These are phyloP conservation scores for Doryteuthis pealeii DNA, from an alignment of 1,140 invertebrate genomes.

Conservation along the genomic window DNA sequence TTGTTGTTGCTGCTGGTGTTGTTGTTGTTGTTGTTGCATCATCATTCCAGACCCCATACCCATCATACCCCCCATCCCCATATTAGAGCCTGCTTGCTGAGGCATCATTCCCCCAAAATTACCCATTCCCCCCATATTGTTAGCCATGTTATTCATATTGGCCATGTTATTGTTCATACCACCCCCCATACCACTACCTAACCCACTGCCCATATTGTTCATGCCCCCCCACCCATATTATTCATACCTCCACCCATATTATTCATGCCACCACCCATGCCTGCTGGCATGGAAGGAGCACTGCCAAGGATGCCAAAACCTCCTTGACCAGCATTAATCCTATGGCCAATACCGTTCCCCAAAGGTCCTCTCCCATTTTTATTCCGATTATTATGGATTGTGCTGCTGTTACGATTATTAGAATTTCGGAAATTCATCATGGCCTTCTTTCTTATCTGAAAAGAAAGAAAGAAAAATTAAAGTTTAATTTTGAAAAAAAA, in stretches of 20 bases:
- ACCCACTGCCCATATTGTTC: conserved; percentile 1
- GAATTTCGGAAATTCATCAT: not conserved
- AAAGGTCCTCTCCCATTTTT: not conserved
- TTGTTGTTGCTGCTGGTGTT: not conserved
- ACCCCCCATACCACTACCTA: not conserved
- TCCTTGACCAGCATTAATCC: not conserved
- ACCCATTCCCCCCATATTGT: no score
- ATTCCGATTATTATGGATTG: not conserved
- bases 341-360: not conserved
- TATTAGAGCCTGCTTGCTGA: not conserved
- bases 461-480: no score
- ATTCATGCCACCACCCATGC: not conserved
- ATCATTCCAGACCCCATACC: not conserved
- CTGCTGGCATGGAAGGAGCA: not conserved
- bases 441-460: no score
- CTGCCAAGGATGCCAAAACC: conserved; percentile 7
- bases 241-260: not conserved
- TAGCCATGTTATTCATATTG: not conserved
- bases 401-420: not conserved
- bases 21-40: conserved; percentile 4
- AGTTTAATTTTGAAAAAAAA: no score
- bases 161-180: conserved; percentile 3
- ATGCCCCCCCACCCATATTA: not conserved
- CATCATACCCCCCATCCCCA: not conserved
- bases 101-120: not conserved